These are phyloP conservation scores for Luffia ferchaultella DNA, from an alignment of 2,888 invertebrate genomes.

Conservation along the genomic window DNA sequence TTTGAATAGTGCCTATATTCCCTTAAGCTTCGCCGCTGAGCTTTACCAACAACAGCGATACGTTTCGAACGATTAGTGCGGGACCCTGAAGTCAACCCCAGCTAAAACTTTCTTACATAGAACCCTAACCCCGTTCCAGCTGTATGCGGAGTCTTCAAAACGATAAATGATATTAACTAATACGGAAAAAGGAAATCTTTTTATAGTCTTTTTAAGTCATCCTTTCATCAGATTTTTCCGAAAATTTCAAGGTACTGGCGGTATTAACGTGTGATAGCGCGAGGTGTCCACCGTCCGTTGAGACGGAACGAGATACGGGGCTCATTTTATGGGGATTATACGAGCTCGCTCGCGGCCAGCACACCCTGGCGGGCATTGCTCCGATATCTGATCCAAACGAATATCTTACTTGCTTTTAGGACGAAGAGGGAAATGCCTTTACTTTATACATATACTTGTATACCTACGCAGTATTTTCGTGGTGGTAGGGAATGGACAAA, in stretches of 20 bases:
- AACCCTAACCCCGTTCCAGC: too few relatives aligned
- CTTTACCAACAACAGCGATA: too few relatives aligned
- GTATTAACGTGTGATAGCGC: background rate
- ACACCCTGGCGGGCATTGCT: background rate
- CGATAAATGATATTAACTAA: too few relatives aligned
- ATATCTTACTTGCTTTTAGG: background rate
- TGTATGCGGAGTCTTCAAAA: too few relatives aligned
- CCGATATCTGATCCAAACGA: background rate
- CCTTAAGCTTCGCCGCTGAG: too few relatives aligned
- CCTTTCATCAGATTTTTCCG: background rate
- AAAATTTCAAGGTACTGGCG: background rate
- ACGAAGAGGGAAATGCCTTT: background rate
- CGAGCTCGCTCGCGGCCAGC: background rate
- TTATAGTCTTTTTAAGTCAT: background rate
- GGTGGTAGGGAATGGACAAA: too few relatives aligned
- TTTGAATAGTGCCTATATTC: too few relatives aligned
- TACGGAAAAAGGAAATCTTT: background rate
- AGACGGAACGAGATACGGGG: background rate
- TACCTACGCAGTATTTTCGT: background rate
- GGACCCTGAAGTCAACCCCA: too few relatives aligned
- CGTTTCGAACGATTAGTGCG: too few relatives aligned
- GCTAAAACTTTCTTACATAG: too few relatives aligned
- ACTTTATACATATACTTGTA: too few relatives aligned
- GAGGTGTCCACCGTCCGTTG: background rate
- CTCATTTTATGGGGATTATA: background rate